phyloP scores from a whole-genome alignment of 2,797 vertebrate species.

The Anisognathus igniventris region DNA sequence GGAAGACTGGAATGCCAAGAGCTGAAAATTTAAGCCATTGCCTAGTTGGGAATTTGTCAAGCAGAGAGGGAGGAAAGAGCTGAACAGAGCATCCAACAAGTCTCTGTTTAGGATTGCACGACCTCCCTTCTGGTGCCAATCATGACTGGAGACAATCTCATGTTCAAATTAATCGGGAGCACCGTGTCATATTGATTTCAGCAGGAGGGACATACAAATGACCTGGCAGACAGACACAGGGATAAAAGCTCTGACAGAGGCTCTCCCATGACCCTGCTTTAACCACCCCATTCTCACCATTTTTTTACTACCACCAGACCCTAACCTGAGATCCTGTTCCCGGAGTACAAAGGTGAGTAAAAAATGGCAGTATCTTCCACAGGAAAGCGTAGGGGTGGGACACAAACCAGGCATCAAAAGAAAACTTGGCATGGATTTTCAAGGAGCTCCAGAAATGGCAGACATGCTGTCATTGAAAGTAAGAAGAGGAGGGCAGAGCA shows the following conservation, averaged over 20 bases:
- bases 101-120: not conserved
- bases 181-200: not conserved
- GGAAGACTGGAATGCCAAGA: not conserved
- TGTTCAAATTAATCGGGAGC: not conserved
- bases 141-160: not conserved
- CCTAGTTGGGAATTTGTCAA: not conserved
- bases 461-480: conserved; percentile 30
- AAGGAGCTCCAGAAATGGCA: conserved; percentile 44
- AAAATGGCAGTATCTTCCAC: not conserved
- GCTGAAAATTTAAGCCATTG: not conserved
- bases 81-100: not conserved
- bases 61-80: not conserved
- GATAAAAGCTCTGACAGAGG: not conserved
- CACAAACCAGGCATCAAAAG: not conserved
- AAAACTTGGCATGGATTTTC: conserved; percentile 10
- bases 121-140: not conserved
- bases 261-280: not conserved
- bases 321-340: not conserved
- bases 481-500: conserved; percentile 5
- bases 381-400: not conserved
- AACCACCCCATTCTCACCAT: not conserved
- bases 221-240: not conserved
- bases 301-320: not conserved
- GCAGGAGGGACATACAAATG: not conserved
- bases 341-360: not conserved